These are phyloP conservation scores for Nymphalis c-album DNA, from an alignment of 2,888 invertebrate genomes.

Conservation along the genomic window DNA sequence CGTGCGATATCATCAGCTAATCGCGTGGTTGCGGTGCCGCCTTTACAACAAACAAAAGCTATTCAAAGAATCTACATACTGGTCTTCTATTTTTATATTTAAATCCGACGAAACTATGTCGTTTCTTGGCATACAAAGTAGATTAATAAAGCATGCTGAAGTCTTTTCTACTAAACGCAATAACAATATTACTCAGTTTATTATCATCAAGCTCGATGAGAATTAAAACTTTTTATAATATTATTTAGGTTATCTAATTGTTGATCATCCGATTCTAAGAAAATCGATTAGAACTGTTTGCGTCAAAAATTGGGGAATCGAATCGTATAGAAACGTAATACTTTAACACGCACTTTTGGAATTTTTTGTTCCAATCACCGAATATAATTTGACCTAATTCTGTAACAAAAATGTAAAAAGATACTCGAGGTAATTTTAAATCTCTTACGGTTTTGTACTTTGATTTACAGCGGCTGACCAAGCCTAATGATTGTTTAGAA, in stretches of 20 bases:
- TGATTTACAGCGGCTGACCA: not conserved
- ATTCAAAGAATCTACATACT: not conserved
- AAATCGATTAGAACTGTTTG: constrained; percentile 28
- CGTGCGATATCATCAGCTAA: constrained; percentile 33
- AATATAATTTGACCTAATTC: constrained; percentile 16
- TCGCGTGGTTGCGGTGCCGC: constrained; percentile 16
- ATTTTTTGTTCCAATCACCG: constrained; percentile 7
- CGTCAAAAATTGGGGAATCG: constrained; percentile 24
- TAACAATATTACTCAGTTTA: constrained; percentile 3
- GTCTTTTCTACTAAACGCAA: not conserved
- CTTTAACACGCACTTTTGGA: constrained; percentile 10
- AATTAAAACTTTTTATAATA: constrained; percentile 6
- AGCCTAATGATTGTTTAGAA: not conserved
- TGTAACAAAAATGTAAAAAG: not conserved
- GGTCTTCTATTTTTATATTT: too few species aligned
- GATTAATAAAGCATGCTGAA: not conserved
- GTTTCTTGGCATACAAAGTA: too few species aligned
- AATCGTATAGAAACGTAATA: constrained; percentile 18
- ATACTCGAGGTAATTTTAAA: not conserved
- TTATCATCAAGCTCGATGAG: constrained; percentile 10
- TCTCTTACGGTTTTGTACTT: not conserved
- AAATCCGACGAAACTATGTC: too few species aligned
- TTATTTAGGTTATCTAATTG: constrained; percentile 21
- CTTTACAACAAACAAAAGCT: constrained; percentile 24
- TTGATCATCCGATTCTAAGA: constrained; percentile 7